Conservation (phyloP, 2,113 vertebrate genomes). For the Bubalus kerabau region DNA sequence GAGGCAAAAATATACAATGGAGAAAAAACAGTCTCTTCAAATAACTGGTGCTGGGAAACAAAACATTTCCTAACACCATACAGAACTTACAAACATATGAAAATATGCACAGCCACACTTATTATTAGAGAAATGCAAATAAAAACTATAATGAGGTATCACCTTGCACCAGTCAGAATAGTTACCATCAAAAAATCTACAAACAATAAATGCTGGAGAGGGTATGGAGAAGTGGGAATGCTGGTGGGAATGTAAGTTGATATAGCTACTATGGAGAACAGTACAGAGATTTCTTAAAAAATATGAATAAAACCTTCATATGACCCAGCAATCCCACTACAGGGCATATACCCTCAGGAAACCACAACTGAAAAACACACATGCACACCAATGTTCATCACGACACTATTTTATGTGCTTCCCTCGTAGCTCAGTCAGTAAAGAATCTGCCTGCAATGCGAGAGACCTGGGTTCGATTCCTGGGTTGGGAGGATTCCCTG, state of each 20-base stretch:
- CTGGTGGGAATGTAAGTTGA: neutral
- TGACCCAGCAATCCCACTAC: neutral
- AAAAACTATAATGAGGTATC: neutral
- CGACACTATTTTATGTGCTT: neutral
- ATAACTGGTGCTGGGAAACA: neutral
- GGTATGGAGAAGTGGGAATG: neutral
- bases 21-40: neutral
- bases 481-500: neutral
- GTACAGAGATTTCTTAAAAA: neutral
- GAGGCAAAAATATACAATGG: neutral
- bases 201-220: neutral
- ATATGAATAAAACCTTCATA: neutral
- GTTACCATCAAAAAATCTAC: neutral
- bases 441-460: neutral
- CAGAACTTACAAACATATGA: neutral
- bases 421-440: accelerated
- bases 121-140: neutral
- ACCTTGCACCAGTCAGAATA: neutral
- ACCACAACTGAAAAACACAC: neutral
- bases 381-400: neutral
- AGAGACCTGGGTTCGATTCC: neutral
- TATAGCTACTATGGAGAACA: neutral
- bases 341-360: neutral
- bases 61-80: neutral
- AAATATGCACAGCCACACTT: neutral